Base-by-base conservation (phyloP, 1,140 invertebrate genomes). In the Brachionus rubens region DNA sequence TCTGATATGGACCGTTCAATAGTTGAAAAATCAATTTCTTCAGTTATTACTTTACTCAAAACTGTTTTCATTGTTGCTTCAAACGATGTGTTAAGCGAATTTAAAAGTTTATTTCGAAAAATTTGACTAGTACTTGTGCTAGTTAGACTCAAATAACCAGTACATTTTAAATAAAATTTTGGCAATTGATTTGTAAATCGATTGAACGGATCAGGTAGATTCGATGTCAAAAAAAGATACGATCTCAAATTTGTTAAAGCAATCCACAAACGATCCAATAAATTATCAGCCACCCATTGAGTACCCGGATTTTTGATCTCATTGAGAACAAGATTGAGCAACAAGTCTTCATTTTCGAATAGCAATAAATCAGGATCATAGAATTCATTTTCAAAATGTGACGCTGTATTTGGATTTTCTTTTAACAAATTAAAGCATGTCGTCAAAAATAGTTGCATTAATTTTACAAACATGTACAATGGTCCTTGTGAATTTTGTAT, bases 91-190 rank as follows among this genome's bases (percentile, higher is more conserved):
- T 43, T 65, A 21, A 65, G 21, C 12, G 24, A 41, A 24, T 43
- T 65, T 41, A 65, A 14, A 65, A 65, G 24, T 24, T 24, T 65
- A n/a, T 65, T 65, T 3, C 36, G 19, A 43, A 43, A 65, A 41
- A 65, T 65, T 43, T 65, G 59, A 43, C 36, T 65, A 24, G 36
- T 43, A 24, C 59, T 65, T 12, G 59, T 12, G 43, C 36, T 65
- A 14, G 7, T 43, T 12, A 65, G 14, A 3, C 24, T 65, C 7
- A 43, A 16, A 14, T 43, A 65, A 7, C 59, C 59, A n/a, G 40
- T 65, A 21, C 59, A 65, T 36, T 65, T 65, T 24, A 65, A 19
- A 41, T 65, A 65, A 43, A 65, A 65, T 41, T 65, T 65, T 3
- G 59, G 59, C 33, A 65, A 10, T 65, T 43, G 59, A n/a, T 65